Percentiles rank a stretch among this genome's conserved stretches.
Evolutionary conservation across 2,888 invertebrate genomes (phyloP).

Genomic region (Drosophila longiperda): DNA sequence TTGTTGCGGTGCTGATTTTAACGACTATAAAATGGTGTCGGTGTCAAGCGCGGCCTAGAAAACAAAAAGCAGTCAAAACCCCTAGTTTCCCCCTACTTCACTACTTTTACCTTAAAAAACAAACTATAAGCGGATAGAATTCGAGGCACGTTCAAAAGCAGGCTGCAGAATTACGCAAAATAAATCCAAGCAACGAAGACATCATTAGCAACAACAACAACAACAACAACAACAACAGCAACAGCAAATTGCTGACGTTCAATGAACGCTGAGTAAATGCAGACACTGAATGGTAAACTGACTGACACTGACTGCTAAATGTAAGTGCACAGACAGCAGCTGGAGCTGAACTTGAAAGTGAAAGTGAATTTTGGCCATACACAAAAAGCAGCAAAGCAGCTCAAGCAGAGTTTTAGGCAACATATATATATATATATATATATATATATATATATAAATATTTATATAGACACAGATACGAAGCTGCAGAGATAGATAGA

Average conservation of each 20-base stretch:
- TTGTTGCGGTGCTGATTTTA: slow-evolving; percentile 53
- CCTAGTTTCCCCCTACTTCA: not conserved
- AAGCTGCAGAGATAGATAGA: too few species aligned
- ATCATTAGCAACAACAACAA: slow-evolving; percentile 16
- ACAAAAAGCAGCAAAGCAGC: slow-evolving; percentile 9
- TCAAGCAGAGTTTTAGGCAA: slow-evolving; percentile 7
- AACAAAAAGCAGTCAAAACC: slow-evolving; percentile 34
- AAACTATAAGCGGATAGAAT: slow-evolving; percentile 30
- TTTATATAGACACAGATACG: too few species aligned
- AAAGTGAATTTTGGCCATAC: slow-evolving; percentile 63
- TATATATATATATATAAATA: too few species aligned
- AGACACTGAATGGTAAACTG: slow-evolving; percentile 57
- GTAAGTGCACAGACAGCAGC: slow-evolving; percentile 61
- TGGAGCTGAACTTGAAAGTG: slow-evolving; percentile 80
- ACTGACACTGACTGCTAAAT: slow-evolving; percentile 59
- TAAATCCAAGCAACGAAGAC: slow-evolving; percentile 21
- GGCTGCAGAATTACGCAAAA: slow-evolving; percentile 74
- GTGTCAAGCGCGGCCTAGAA: slow-evolving; percentile 79
- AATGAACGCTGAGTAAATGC: slow-evolving; percentile 70
- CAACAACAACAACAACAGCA: slow-evolving; percentile 28
- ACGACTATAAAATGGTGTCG: slow-evolving; percentile 76
- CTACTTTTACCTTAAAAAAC: slow-evolving; percentile 1
- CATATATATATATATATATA: not conserved
- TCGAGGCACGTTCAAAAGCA: slow-evolving; percentile 53
- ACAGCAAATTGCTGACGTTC: slow-evolving; percentile 72